Evolutionary conservation across 2,888 invertebrate species (phyloP).

Genomic region (Galerucella nymphaeae): DNA sequence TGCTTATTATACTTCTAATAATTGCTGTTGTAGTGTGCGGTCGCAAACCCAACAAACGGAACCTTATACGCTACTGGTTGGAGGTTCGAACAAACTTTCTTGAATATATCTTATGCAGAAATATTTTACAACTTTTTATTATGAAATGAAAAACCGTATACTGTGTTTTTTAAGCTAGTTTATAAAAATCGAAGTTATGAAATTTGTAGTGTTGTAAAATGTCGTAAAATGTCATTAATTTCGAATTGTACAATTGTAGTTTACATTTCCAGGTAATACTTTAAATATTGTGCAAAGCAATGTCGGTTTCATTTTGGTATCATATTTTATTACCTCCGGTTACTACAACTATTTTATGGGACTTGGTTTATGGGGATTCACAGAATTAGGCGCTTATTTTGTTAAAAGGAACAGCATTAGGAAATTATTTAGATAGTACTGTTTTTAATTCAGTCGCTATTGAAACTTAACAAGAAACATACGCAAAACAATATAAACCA

Average conservation of each 20-base stretch:
- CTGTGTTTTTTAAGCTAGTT: too few species aligned
- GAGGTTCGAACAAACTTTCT: too few species aligned
- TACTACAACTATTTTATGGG: neutral
- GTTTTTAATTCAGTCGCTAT: neutral
- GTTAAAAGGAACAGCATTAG: neutral
- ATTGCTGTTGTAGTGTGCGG: too few species aligned
- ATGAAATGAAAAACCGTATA: too few species aligned
- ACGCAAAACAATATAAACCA: too few species aligned
- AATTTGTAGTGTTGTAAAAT: too few species aligned
- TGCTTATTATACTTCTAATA: too few species aligned
- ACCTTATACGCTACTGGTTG: too few species aligned
- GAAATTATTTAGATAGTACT: neutral
- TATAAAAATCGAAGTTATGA: too few species aligned
- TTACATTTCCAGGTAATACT: neutral
- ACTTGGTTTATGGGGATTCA: neutral
- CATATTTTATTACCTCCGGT: conserved; percentile 9
- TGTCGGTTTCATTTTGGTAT: conserved; percentile 1
- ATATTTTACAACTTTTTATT: too few species aligned
- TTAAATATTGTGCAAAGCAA: conserved; percentile 6
- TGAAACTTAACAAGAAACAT: neutral
- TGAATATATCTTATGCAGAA: too few species aligned
- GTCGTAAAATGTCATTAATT: neutral
- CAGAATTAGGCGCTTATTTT: neutral
- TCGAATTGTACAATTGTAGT: neutral
- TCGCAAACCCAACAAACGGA: too few species aligned